Evolutionary conservation across 1,140 invertebrate genomes (phyloP).

Genomic region (Pseudomyrmex sp.): DNA sequence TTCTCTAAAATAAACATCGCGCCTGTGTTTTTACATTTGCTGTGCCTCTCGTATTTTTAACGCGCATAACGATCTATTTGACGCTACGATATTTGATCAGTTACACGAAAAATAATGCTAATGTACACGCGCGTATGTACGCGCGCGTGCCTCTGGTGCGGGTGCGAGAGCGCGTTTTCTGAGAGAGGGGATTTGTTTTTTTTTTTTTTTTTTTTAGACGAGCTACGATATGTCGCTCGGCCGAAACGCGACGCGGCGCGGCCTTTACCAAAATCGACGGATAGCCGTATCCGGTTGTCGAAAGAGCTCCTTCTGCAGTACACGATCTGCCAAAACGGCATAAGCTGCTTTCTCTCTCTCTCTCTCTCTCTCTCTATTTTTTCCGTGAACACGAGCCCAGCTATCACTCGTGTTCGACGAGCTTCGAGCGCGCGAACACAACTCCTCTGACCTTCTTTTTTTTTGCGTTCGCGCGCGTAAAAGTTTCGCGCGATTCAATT

Average conservation of each 20-base stretch:
- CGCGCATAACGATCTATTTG: background rate
- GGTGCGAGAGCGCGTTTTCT: no score
- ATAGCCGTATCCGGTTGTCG: conserved; percentile 36
- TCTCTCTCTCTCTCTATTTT: conserved; percentile 18
- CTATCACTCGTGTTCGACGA: background rate
- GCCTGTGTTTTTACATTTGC: no score
- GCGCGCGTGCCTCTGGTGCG: no score
- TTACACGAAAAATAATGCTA: no score
- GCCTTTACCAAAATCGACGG: conserved; percentile 50
- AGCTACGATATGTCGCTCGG: conserved; percentile 1
- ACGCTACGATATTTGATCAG: background rate
- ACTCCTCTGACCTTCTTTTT: background rate
- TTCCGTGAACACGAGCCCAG: background rate
- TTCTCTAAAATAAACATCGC: no score
- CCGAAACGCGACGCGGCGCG: conserved; percentile 47
- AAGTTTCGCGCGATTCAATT: background rate
- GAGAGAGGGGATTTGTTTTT: no score
- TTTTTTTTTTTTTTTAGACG: background rate
- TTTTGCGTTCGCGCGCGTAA: background rate
- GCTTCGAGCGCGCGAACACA: background rate
- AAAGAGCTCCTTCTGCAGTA: conserved; percentile 31
- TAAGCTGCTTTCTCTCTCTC: conserved; percentile 21
- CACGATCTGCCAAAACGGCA: conserved; percentile 31
- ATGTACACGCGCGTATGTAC: no score
- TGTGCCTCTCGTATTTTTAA: background rate